phyloP scores from a whole-genome alignment of 2,888 invertebrate genomes.

The Phlogophora meticulosa region DNA sequence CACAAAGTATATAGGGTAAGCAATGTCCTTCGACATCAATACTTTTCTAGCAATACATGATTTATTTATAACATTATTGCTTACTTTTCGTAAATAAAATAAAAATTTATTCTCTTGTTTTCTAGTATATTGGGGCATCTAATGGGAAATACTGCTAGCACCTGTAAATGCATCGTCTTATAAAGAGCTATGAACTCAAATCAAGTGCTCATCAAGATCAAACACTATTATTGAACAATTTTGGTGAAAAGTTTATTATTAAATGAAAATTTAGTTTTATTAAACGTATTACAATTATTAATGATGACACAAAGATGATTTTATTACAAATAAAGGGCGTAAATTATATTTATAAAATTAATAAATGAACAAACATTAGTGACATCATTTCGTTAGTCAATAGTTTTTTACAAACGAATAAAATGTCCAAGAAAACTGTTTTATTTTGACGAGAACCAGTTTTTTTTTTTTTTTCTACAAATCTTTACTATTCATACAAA shows the following conservation, averaged over 20 bases:
- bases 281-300: slow-evolving; percentile 12
- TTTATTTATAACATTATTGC: slow-evolving; percentile 39
- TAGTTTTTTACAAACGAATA: slow-evolving; percentile 4
- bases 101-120: slow-evolving; percentile 30
- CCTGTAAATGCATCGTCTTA: slow-evolving; percentile 40
- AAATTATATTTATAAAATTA: neutral
- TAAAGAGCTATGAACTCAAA: slow-evolving; percentile 30
- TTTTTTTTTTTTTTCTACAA: no score
- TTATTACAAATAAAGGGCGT: neutral
- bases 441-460: slow-evolving; percentile 35
- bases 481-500: slow-evolving; percentile 9
- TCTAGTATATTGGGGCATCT: slow-evolving; percentile 40
- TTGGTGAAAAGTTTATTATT: neutral
- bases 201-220: slow-evolving; percentile 33
- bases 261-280: slow-evolving; percentile 25
- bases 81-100: slow-evolving; percentile 36
- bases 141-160: slow-evolving; percentile 47
- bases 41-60: slow-evolving; percentile 23
- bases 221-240: slow-evolving; percentile 46
- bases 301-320: slow-evolving; percentile 3
- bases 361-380: slow-evolving; percentile 2
- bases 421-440: slow-evolving; percentile 41
- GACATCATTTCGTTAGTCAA: slow-evolving; percentile 12
- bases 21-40: slow-evolving; percentile 1
- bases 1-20: slow-evolving; percentile 2